Base-by-base conservation (phyloP, 2,888 invertebrate genomes). In the Octodonta nipae region DNA sequence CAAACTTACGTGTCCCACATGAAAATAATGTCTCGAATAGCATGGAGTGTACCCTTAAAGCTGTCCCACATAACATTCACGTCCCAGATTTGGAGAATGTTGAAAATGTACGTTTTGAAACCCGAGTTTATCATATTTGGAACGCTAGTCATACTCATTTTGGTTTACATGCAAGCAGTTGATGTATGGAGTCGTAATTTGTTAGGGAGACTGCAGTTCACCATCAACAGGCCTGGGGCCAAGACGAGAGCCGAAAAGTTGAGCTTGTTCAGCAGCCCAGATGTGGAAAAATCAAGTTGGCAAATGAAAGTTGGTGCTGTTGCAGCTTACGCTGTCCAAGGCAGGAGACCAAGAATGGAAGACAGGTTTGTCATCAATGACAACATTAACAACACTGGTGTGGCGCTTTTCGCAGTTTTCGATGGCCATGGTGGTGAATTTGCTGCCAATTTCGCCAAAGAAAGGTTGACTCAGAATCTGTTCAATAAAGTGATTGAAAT, bases 371-470 rank as follows among this genome's bases (percentile, higher is more conserved):
- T 87, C 34, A 75, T 91, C 32, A 79, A 86, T 44, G 81, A 83
- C 60, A 79, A 88, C 54, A 77, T 88, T 32, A 80, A 83, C 56
- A 75, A 78, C 45, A 85, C 87, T 12, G 85, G 82, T 13, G 78
- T 89, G 32, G 82, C 87, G 12, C 66, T 93, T 36, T 89, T 86
- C 64, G 91, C 89, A 26, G 79, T 93, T 44, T 92, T 91, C 59
- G 92, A 93, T 64, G 92, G 92, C 1, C 92, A 93, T 60, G 93
- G 92, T 30, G 93, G 92, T 24, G 88, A 91, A 66, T 86, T 86
- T 66, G 91, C 91, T 31, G 89, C 91, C 12, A 85, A 91, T 56
- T 92, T 84, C 65, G 87, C 87, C 31, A 81, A 83, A 56, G 87
- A 89, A 48, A 82, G 86, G 47, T 68, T 92, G 11, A 78, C 89